Base-by-base conservation (phyloP, 2,113 vertebrate species). In the Pimephales promelas region DNA sequence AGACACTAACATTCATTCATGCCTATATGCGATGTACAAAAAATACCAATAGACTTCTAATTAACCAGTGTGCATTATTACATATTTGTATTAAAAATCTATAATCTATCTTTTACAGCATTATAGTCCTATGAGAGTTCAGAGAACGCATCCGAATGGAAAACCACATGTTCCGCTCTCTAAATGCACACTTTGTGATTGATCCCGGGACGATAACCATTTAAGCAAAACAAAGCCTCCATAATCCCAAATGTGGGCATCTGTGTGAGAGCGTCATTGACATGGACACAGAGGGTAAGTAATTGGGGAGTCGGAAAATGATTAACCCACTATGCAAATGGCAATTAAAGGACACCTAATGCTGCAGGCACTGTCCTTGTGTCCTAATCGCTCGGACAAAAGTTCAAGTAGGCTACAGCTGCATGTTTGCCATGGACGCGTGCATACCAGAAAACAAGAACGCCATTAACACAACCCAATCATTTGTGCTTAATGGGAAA, bases 321-420 rank as follows among this genome's bases (percentile, higher is more conserved):
- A 96, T 95, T 94, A 93, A 88, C 92, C 90, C 90, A 89, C 92
- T 93, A 93, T 95, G 94, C 94, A 96, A 95, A 95, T 95, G 95
- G 94, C 92, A 94, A 95, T 95, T 95, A 95, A 95, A 96, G 95
- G 95, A 94, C 95, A 94, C 34, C 86, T 59, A 88, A 88, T 85
- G 94, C 95, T 93, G 91, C 93, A 92, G 95, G 95, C 95, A 90
- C 26, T 91, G 94, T 94, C 95, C 92, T 89, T 91, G 93, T 92
- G 91, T 90, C 79, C 79, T 87, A 87, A 95, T 92, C 92, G 92
- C 94, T 92, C 92, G 91, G 89, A 87, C 88, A 92, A 92, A 92
- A 92, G 92, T 92, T 91, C 91, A 91, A 93, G 92, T 91, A 28
- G 28, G 28, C 28, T 28, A 89, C 90, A 89, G 90, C 87, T 88